Conservation (phyloP, 1,140 invertebrate species). For the Lethocerus indicus region DNA sequence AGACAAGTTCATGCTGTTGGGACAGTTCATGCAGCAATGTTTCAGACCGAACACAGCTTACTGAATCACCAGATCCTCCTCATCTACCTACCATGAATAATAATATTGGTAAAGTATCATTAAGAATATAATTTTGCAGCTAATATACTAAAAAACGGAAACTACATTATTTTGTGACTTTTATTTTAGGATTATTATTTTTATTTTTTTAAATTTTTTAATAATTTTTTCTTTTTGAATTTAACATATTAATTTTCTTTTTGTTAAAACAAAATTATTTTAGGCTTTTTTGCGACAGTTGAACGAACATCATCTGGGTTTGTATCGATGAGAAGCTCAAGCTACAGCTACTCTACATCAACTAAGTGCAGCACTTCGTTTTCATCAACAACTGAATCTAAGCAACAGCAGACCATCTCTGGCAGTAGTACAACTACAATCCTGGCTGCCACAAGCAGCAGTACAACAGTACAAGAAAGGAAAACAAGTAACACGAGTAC, state of each 20-base stretch:
- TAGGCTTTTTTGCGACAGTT: slow-evolving; percentile 2
- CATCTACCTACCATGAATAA: background rate
- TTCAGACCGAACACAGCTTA: slow-evolving; percentile 26
- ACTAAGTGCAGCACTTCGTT: slow-evolving; percentile 4
- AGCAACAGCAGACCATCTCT: background rate
- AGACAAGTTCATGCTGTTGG: slow-evolving; percentile 28
- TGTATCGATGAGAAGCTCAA: slow-evolving; percentile 45
- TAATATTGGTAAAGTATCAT: slow-evolving; percentile 3
- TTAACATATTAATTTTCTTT: too few species aligned
- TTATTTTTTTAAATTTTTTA: background rate
- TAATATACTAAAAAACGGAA: background rate
- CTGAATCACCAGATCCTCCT: slow-evolving; percentile 18
- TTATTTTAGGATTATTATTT: background rate
- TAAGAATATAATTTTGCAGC: background rate
- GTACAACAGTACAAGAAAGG: too few species aligned
- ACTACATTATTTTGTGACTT: too few species aligned
- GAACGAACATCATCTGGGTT: slow-evolving; percentile 36
- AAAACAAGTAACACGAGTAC: too few species aligned
- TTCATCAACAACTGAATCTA: background rate
- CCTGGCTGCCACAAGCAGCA: too few species aligned
- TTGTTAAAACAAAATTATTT: too few species aligned
- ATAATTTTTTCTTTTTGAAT: too few species aligned
- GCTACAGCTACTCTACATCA: slow-evolving; percentile 6
- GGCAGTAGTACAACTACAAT: too few species aligned
- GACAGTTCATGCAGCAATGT: slow-evolving; percentile 25